phyloP scores from a whole-genome alignment of 2,113 vertebrate species.

The Shinisaurus crocodilurus region DNA sequence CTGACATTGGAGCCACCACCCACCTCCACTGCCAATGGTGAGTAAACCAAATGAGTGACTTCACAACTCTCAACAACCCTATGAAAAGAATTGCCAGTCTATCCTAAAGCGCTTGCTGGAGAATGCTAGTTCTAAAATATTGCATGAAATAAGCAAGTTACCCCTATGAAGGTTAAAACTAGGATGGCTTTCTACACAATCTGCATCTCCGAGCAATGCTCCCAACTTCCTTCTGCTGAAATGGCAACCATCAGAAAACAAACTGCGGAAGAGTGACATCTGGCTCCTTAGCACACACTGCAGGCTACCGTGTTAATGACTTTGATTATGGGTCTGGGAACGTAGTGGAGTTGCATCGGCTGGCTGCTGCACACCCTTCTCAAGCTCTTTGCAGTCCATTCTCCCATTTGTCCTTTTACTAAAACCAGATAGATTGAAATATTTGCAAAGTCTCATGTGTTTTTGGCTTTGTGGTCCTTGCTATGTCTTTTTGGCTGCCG shows the following conservation, averaged over 20 bases:
- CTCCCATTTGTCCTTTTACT: conserved; percentile 68
- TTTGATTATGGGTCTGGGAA: conserved; percentile 69
- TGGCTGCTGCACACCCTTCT: conserved; percentile 65
- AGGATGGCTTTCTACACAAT: conserved; percentile 53
- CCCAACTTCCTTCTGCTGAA: conserved; percentile 66
- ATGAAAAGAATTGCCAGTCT: background rate
- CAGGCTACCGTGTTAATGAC: conserved; percentile 75
- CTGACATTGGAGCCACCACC: too few species aligned
- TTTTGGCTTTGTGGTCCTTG: conserved; percentile 38
- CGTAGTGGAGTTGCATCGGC: conserved; percentile 70
- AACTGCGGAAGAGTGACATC: conserved; percentile 76
- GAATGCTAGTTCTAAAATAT: conserved; percentile 22
- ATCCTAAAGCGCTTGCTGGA: background rate
- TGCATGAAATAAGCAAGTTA: conserved; percentile 44
- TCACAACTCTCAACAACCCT: background rate
- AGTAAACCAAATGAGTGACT: background rate
- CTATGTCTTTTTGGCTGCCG: conserved; percentile 63
- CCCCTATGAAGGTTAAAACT: background rate
- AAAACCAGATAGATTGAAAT: conserved; percentile 65
- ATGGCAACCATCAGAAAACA: conserved; percentile 71
- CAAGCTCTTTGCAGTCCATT: conserved; percentile 52
- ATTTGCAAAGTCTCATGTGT: conserved; percentile 59
- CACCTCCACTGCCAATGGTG: too few species aligned
- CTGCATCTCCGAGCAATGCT: conserved; percentile 59
- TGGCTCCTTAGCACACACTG: conserved; percentile 74